Percentiles rank a stretch among this genome's conserved stretches.
These are phyloP conservation scores for Falco punctatus DNA, from an alignment of 2,113 vertebrate species.

Conservation along the genomic window DNA sequence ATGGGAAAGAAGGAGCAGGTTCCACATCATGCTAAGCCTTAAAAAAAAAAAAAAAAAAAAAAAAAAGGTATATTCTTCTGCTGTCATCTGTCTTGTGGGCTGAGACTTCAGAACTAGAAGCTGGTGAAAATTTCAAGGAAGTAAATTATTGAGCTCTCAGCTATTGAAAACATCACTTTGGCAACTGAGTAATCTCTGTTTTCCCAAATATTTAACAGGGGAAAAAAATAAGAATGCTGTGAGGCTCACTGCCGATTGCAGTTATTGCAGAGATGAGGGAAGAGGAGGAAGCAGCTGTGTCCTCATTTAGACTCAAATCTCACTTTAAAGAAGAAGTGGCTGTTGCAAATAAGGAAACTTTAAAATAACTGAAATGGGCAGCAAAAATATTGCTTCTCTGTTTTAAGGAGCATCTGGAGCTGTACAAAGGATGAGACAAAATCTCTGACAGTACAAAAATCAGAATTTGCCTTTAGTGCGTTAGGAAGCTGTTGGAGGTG, in stretches of 20 bases:
- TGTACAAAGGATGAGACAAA: slow-evolving; percentile 2
- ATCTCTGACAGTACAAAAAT: slow-evolving; percentile 45
- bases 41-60: too few species aligned
- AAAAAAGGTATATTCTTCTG: background rate
- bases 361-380: slow-evolving; percentile 51
- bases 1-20: background rate
- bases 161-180: slow-evolving; percentile 14
- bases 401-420: slow-evolving; percentile 57
- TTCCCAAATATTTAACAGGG: slow-evolving; percentile 36
- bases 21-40: background rate
- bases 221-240: slow-evolving; percentile 1
- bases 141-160: slow-evolving; percentile 36
- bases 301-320: slow-evolving; percentile 44
- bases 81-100: background rate
- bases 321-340: slow-evolving; percentile 43
- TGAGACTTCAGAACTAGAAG: background rate
- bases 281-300: slow-evolving; percentile 61
- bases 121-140: slow-evolving; percentile 15
- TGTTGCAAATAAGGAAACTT: slow-evolving; percentile 49
- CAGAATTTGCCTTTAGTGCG: background rate
- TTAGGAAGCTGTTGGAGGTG: background rate
- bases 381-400: slow-evolving; percentile 53
- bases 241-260: slow-evolving; percentile 16
- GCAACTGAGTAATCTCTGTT: slow-evolving; percentile 57
- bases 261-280: slow-evolving; percentile 26